phyloP scores from a whole-genome alignment of 2,113 vertebrate genomes.

The Parotia lawesii region DNA sequence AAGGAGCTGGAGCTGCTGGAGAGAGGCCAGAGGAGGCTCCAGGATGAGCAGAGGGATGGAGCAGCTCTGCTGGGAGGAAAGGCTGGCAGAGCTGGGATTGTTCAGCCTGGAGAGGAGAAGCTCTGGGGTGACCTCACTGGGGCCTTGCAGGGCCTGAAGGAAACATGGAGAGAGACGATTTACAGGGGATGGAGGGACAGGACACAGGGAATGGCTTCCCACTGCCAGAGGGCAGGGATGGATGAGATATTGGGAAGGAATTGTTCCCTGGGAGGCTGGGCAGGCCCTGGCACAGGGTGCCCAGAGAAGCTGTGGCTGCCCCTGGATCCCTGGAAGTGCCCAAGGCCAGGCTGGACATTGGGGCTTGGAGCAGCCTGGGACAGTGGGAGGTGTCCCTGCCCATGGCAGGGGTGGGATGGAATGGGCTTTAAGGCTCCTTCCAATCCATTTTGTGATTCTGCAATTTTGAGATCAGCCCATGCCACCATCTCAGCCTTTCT shows the following conservation, averaged over 20 bases:
- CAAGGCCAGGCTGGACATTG: neutral
- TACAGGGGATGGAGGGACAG: fast-evolving
- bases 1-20: neutral
- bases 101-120: neutral
- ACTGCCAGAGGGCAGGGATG: neutral
- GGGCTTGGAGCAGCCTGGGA: neutral
- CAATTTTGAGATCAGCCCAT: neutral
- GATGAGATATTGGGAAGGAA: neutral
- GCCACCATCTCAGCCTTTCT: neutral
- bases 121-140: neutral
- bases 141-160: neutral
- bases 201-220: neutral
- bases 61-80: neutral
- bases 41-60: neutral
- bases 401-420: fast-evolving
- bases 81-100: neutral
- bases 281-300: neutral
- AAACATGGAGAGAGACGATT: neutral
- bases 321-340: neutral
- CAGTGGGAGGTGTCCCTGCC: neutral
- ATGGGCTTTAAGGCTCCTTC: fast-evolving
- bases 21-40: neutral
- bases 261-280: neutral
- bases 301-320: neutral
- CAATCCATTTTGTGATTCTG: neutral